phyloP scores from a whole-genome alignment of 2,888 invertebrate species.

The Thymelicus lineola region DNA sequence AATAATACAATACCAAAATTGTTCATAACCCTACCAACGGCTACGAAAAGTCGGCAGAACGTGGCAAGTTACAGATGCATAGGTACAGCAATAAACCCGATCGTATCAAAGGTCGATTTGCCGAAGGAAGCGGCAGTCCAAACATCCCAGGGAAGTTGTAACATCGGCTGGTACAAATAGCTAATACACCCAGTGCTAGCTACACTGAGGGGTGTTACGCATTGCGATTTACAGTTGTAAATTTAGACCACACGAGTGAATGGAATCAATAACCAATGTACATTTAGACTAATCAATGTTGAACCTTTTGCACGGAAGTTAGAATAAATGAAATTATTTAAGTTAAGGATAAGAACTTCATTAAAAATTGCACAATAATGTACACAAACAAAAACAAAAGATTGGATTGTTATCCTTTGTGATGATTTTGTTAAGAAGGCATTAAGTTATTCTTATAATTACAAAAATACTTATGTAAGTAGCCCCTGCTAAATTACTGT shows the following conservation, averaged over 20 bases:
- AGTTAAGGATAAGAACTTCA: too few relatives aligned
- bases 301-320: not conserved
- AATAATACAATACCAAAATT: too few relatives aligned
- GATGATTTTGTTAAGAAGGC: too few relatives aligned
- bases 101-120: slow-evolving; percentile 35
- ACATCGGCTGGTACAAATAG: slow-evolving; percentile 32
- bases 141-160: slow-evolving; percentile 45
- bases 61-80: slow-evolving; percentile 4
- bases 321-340: too few relatives aligned
- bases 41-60: not conserved
- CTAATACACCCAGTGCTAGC: too few relatives aligned
- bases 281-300: not conserved
- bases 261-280: not conserved
- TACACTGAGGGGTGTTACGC: slow-evolving; percentile 1
- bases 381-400: too few relatives aligned
- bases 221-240: slow-evolving; percentile 14
- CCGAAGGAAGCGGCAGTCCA: slow-evolving; percentile 41
- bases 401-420: too few relatives aligned
- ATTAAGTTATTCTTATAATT: too few relatives aligned
- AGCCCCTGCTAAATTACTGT: too few relatives aligned
- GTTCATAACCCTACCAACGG: too few relatives aligned
- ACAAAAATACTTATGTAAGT: too few relatives aligned
- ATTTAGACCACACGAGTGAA: slow-evolving; percentile 4
- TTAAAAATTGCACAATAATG: too few relatives aligned
- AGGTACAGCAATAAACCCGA: slow-evolving; percentile 28